A percentile compares a stretch with the other conserved stretches of the same genome.
phyloP scores from a whole-genome alignment of 2,888 invertebrate genomes.

The Cacoxenus indagator region DNA sequence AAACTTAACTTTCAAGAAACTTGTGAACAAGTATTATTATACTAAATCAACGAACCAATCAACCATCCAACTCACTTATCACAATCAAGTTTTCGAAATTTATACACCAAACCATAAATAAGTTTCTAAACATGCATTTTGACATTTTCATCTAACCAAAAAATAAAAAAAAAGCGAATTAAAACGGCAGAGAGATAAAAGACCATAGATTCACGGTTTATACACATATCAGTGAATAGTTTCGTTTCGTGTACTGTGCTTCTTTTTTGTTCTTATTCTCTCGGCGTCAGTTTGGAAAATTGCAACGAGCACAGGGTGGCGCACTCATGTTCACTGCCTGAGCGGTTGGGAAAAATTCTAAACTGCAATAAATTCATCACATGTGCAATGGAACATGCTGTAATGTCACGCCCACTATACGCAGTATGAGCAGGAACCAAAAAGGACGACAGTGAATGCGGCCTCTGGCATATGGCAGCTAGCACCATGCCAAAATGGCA shows the following conservation, averaged over 20 bases:
- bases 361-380: conserved; percentile 70
- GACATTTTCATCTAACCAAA: conserved; percentile 49
- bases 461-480: conserved; percentile 13
- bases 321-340: too few relatives aligned
- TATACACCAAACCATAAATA: conserved; percentile 55
- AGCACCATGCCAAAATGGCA: conserved; percentile 7
- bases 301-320: conserved; percentile 35
- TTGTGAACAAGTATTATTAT: background rate
- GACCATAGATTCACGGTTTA: background rate
- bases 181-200: conserved; percentile 1
- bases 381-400: conserved; percentile 68
- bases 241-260: conserved; percentile 12
- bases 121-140: conserved; percentile 61
- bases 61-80: conserved; percentile 3
- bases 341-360: conserved; percentile 56
- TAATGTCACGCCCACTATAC: conserved; percentile 63
- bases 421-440: background rate
- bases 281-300: conserved; percentile 33
- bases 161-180: conserved; percentile 8
- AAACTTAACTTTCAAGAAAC: background rate
- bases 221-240: background rate
- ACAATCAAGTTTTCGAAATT: conserved; percentile 31
- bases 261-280: conserved; percentile 14
- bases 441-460: background rate
- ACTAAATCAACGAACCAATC: background rate